phyloP scores from a whole-genome alignment of 2,888 invertebrate species.

The Itoplectis maculator region DNA sequence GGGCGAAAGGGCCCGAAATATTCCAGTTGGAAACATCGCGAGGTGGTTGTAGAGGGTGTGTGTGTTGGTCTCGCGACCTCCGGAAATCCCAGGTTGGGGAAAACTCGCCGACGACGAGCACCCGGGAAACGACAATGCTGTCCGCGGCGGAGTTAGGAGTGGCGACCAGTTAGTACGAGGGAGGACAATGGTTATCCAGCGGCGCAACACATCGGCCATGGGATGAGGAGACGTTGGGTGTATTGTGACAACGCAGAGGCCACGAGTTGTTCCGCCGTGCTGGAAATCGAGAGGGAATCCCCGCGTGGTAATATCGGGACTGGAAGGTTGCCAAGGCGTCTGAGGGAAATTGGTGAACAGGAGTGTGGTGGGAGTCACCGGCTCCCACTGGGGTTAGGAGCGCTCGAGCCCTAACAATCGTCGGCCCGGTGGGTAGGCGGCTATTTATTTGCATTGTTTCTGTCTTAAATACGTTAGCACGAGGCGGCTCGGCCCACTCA shows the following conservation, averaged over 20 bases:
- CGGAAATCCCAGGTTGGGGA: conserved; percentile 64
- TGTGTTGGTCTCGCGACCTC: conserved; percentile 36
- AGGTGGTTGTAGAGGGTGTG: not conserved
- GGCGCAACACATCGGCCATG: conserved; percentile 67
- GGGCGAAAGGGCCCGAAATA: conserved; percentile 6
- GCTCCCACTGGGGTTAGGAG: no score
- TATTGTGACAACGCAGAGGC: conserved; percentile 20
- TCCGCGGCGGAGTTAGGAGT: conserved; percentile 77
- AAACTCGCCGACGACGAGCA: conserved; percentile 68
- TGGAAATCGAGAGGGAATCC: conserved; percentile 57
- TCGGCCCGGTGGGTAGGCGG: conserved; percentile 59
- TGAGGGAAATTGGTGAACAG: conserved; percentile 74
- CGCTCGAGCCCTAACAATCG: conserved; percentile 37
- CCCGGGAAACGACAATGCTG: conserved; percentile 80
- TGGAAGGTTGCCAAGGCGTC: conserved; percentile 81
- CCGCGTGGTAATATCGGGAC: conserved; percentile 75
- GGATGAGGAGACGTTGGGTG: conserved; percentile 28
- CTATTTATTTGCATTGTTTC: conserved; percentile 82
- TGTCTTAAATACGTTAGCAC: conserved; percentile 66
- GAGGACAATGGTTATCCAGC: conserved; percentile 79
- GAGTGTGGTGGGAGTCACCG: conserved; percentile 62
- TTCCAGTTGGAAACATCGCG: not conserved
- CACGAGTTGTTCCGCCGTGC: conserved; percentile 37
- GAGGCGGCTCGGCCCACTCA: conserved; percentile 45
- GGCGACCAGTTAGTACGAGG: conserved; percentile 65